Conservation (phyloP, 2,113 vertebrate species). For the Rhynchomys soricoides region DNA sequence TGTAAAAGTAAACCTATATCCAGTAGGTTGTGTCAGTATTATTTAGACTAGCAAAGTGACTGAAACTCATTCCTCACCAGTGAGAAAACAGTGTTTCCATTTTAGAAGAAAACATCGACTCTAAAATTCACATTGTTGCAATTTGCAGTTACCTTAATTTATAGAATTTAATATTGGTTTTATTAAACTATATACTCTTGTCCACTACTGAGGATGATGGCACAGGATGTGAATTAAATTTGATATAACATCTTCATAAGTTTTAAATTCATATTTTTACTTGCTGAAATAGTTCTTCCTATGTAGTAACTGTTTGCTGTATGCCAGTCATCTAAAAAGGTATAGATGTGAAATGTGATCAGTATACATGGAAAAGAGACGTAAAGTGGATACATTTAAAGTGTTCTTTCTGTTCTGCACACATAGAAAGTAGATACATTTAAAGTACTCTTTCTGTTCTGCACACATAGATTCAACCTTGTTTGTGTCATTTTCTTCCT, state of each 20-base stretch:
- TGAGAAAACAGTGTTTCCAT: background rate
- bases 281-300: background rate
- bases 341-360: background rate
- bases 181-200: background rate
- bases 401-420: background rate
- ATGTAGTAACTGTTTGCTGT: background rate
- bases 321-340: background rate
- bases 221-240: background rate
- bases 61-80: background rate
- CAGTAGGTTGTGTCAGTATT: background rate
- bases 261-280: background rate
- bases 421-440: background rate
- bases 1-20: background rate
- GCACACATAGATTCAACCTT: background rate
- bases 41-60: conserved; percentile 9
- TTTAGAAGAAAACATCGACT: background rate
- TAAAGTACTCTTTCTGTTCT: background rate
- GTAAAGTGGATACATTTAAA: background rate
- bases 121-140: background rate
- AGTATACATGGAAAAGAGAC: background rate
- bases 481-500: background rate
- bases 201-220: background rate
- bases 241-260: background rate
- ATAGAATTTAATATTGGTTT: conserved; percentile 12
- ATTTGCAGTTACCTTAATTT: background rate